Conservation (phyloP, 2,888 invertebrate genomes). For the Lycophotia porphyrea region DNA sequence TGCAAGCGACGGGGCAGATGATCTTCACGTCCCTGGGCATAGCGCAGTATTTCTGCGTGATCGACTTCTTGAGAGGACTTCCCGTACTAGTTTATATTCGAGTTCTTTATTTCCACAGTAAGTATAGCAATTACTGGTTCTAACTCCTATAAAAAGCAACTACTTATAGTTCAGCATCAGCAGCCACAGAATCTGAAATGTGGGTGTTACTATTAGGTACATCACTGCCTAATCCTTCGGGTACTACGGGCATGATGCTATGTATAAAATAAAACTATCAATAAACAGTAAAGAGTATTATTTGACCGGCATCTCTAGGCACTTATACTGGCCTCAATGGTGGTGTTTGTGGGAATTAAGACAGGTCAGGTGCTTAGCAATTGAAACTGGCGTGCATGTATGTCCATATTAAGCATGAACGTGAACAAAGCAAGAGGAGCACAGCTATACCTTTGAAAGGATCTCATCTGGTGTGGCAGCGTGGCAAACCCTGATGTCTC, state of each 20-base stretch:
- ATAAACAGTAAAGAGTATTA: background rate
- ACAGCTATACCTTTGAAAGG: background rate
- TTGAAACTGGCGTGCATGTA: background rate
- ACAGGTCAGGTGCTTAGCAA: background rate
- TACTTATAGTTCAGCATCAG: background rate
- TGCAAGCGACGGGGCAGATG: slow-evolving; percentile 79
- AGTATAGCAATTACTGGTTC: slow-evolving; percentile 68
- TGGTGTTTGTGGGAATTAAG: background rate
- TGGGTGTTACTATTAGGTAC: background rate
- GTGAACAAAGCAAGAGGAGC: background rate
- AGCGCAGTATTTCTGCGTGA: slow-evolving; percentile 81
- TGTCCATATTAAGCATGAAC: background rate
- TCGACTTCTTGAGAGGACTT: slow-evolving; percentile 79
- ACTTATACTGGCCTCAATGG: background rate
- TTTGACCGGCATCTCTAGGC: background rate
- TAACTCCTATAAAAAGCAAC: background rate
- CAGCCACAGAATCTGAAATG: background rate
- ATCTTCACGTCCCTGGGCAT: slow-evolving; percentile 74
- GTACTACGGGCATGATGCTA: background rate
- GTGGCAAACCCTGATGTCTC: background rate
- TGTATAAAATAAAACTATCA: background rate
- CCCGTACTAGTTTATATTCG: slow-evolving; percentile 79
- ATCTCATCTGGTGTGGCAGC: background rate
- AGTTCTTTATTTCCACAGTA: slow-evolving; percentile 83
- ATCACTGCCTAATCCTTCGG: background rate